These are phyloP conservation scores for Ornithoptera alexandrae DNA, from an alignment of 2,888 invertebrate species.

Conservation along the genomic window DNA sequence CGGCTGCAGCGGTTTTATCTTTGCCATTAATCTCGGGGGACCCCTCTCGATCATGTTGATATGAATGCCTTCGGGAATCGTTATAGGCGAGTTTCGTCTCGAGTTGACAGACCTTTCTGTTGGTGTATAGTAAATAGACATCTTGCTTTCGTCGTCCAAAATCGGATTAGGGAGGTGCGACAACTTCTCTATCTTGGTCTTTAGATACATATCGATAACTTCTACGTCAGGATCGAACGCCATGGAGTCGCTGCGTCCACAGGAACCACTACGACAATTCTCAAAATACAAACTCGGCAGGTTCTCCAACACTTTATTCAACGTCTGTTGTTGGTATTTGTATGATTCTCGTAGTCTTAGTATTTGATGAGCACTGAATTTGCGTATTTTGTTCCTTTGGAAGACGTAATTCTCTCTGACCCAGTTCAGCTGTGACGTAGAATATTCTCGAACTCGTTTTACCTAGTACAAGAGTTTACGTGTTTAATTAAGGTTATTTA, in stretches of 20 bases:
- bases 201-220: constrained; percentile 84
- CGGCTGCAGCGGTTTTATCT: constrained; percentile 56
- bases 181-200: constrained; percentile 82
- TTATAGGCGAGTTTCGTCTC: constrained; percentile 65
- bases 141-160: constrained; percentile 83
- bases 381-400: constrained; percentile 95
- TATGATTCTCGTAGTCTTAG: constrained; percentile 93
- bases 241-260: constrained; percentile 87
- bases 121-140: constrained; percentile 91
- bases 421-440: constrained; percentile 94
- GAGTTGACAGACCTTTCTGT: constrained; percentile 83
- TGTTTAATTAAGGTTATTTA: constrained; percentile 8
- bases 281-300: constrained; percentile 94
- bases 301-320: constrained; percentile 96
- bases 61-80: constrained; percentile 81
- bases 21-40: constrained; percentile 56
- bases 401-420: constrained; percentile 97
- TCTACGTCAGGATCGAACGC: constrained; percentile 85
- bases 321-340: constrained; percentile 96
- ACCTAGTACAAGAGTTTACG: constrained; percentile 80
- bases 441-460: constrained; percentile 94
- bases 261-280: constrained; percentile 93
- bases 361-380: constrained; percentile 96
- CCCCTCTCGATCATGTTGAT: constrained; percentile 81
- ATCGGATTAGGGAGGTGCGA: constrained; percentile 73